phyloP scores from a whole-genome alignment of 2,888 invertebrate species.

The Drosophila atroscutellata region DNA sequence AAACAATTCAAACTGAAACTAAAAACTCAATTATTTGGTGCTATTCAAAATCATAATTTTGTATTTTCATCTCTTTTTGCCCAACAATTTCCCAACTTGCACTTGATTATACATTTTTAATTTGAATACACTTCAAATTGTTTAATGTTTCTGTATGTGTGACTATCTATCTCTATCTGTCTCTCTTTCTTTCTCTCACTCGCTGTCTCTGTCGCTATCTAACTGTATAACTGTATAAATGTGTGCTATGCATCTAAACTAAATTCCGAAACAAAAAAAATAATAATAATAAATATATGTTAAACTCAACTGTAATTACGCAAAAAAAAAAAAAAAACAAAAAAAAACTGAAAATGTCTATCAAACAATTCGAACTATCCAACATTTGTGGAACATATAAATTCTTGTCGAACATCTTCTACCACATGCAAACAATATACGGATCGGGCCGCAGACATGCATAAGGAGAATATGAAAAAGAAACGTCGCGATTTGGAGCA shows the following conservation, averaged over 20 bases:
- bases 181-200: slow-evolving; percentile 72
- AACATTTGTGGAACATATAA: slow-evolving; percentile 84
- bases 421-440: slow-evolving; percentile 90
- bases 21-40: slow-evolving; percentile 31
- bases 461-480: slow-evolving; percentile 95
- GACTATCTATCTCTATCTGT: slow-evolving; percentile 67
- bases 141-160: slow-evolving; percentile 72
- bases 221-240: slow-evolving; percentile 74
- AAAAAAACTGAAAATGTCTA: slow-evolving; percentile 18
- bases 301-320: slow-evolving; percentile 47
- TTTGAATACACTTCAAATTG: slow-evolving; percentile 36
- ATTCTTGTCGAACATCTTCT: slow-evolving; percentile 85
- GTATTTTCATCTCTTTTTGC: slow-evolving; percentile 13
- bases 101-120: slow-evolving; percentile 20
- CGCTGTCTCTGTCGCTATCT: slow-evolving; percentile 68
- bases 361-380: slow-evolving; percentile 32
- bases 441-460: slow-evolving; percentile 89
- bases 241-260: slow-evolving; percentile 64
- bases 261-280: slow-evolving; percentile 42
- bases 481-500: slow-evolving; percentile 94
- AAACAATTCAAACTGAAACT: slow-evolving; percentile 13
- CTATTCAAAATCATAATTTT: slow-evolving; percentile 11
- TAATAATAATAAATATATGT: slow-evolving; percentile 21
- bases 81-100: slow-evolving; percentile 29
- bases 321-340: slow-evolving; percentile 29